Evolutionary conservation across 2,113 vertebrate species (phyloP), one percentile per base, ranked within the genome.

Genomic region (Todiramphus saurophagus): DNA sequence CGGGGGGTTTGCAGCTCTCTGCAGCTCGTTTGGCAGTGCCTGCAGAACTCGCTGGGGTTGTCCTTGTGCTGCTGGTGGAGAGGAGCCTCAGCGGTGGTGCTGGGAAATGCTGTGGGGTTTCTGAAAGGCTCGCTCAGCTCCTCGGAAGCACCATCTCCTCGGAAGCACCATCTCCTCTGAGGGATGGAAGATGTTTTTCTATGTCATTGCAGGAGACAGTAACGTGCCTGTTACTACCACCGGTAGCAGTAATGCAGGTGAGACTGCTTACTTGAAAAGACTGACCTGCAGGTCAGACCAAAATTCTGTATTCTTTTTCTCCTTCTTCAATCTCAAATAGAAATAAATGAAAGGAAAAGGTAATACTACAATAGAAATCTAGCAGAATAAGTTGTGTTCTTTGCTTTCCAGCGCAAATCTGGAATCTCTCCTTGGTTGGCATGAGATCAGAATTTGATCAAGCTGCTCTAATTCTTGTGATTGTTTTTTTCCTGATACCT

Each of bases 91-190:
- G 92, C 50, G 24, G 23, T 15, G 50, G 28, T 6, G 1, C 11
- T 77, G 80, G n/a, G 64, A 20, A 41, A 7, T 0, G 1, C 50
- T 21, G 0, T 0, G 3, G 14, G 60, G 21, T 7, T 27, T 44
- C 33, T 50, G 51, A 70, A 76, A 50, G 63, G 46, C 5, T 90
- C 39, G 13, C 30, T n/a, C 6, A 13, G 11, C 55, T 93, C 23
- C 48, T 58, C 18, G 9, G 62, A 62, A 82, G 13, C 15, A 31
- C 16, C 15, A 11, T 68, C 10, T 68, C 4, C 30, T 83, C 28
- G n/a, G n/a, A 62, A 82, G 13, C 15, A 31, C 16, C 15, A 11
- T 68, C 10, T 68, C 4, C 30, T 83, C 28, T 16, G 7, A 43
- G 48, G 30, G 17, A 5, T 72, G 15, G 44, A 58, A 35, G 55